Conservation (phyloP, 2,113 vertebrate species). For the Triplophysa tibetana region DNA sequence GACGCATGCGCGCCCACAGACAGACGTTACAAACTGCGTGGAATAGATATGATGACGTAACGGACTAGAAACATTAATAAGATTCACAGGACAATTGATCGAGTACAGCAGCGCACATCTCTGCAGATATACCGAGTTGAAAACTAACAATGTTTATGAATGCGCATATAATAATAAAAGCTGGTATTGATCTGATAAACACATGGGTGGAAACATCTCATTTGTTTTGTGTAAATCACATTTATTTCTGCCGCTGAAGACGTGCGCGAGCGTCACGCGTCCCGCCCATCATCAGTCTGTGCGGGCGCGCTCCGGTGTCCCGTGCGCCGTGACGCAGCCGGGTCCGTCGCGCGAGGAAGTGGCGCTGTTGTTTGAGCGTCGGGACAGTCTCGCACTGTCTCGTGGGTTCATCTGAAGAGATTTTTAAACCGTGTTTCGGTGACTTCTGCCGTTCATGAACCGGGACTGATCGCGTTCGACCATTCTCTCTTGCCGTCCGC, state of each 20-base stretch:
- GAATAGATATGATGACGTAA: too few species aligned
- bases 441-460: slow-evolving; percentile 8
- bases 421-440: background rate
- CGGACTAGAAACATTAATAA: too few species aligned
- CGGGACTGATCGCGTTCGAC: slow-evolving; percentile 8
- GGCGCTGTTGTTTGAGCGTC: slow-evolving; percentile 72
- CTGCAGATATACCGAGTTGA: too few species aligned
- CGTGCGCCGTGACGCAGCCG: slow-evolving; percentile 31
- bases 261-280: background rate
- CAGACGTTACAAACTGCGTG: too few species aligned
- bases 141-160: too few species aligned
- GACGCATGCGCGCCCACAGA: too few species aligned
- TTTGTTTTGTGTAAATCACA: background rate
- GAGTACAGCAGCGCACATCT: too few species aligned
- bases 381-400: slow-evolving; percentile 72
- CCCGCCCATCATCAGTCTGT: background rate
- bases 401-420: slow-evolving; percentile 51
- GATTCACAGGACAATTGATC: too few species aligned
- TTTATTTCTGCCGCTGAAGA: background rate
- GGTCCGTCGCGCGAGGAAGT: slow-evolving; percentile 59
- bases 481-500: slow-evolving; percentile 1
- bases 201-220: too few species aligned
- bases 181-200: too few species aligned
- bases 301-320: slow-evolving; percentile 13
- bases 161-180: too few species aligned